These are phyloP conservation scores for Pandion haliaetus DNA, from an alignment of 2,113 vertebrate genomes.

Conservation along the genomic window DNA sequence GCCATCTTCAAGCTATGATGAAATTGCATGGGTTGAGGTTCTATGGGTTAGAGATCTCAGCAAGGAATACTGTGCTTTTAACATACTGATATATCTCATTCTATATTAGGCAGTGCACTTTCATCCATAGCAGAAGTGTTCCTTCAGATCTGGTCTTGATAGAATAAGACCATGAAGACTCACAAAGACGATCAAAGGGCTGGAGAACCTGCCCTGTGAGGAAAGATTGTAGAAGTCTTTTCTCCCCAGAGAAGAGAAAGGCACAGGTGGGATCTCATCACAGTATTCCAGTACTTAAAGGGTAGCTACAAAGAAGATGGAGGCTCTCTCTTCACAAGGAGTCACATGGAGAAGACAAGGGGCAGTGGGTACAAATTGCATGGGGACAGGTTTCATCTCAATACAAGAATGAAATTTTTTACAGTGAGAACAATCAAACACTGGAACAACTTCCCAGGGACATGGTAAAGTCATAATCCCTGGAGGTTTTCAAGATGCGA, in stretches of 20 bases:
- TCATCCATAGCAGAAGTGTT: background rate
- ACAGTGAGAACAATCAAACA: background rate
- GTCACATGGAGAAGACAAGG: background rate
- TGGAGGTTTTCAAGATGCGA: background rate
- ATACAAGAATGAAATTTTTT: background rate
- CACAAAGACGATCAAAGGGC: background rate
- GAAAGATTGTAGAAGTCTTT: background rate
- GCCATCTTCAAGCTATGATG: background rate
- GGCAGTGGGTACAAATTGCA: background rate
- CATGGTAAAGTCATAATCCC: background rate
- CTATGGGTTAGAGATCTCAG: background rate
- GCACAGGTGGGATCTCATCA: background rate
- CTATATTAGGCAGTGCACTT: background rate
- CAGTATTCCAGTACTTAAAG: background rate
- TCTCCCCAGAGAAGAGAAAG: background rate
- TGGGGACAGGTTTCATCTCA: background rate
- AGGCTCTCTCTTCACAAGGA: background rate
- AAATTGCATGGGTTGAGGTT: background rate
- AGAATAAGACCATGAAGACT: background rate
- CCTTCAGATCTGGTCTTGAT: background rate
- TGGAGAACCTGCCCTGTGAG: background rate
- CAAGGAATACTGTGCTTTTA: background rate
- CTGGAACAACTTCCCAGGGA: background rate
- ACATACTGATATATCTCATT: background rate
- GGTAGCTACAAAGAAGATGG: background rate